Evolutionary conservation across 30 jellyfish, hydroid and myxozoan genomes (phyloP).

Genomic region (Aurelia sp.): DNA sequence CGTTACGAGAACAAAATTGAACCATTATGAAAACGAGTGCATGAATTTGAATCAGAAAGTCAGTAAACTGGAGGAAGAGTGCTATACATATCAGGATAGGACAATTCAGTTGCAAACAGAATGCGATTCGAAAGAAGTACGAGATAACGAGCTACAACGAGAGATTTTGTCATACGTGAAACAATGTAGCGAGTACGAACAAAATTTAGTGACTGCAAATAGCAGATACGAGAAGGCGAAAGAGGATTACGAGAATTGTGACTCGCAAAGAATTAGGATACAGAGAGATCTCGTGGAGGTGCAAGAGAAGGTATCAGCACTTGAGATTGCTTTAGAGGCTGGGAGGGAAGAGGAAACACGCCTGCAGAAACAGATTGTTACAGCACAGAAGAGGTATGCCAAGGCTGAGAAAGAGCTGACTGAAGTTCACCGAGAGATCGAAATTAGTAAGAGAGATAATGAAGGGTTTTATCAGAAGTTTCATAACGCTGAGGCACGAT

Average conservation of each 20-base stretch:
- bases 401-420: conserved; percentile 43
- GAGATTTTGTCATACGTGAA: conserved; percentile 72
- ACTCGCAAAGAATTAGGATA: conserved; percentile 50
- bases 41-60: conserved; percentile 26
- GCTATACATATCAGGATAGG: conserved; percentile 27
- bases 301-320: conserved; percentile 76
- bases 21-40: conserved; percentile 39
- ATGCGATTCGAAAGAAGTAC: conserved; percentile 65
- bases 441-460: conserved; percentile 12
- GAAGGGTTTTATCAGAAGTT: conserved; percentile 42
- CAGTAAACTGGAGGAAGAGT: conserved; percentile 46
- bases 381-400: conserved; percentile 56
- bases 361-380: conserved; percentile 50
- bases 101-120: conserved; percentile 56
- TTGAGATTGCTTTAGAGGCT: conserved; percentile 53
- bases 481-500: conserved; percentile 39
- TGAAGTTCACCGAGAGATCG: conserved; percentile 42
- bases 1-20: conserved; percentile 41
- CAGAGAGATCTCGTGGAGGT: conserved; percentile 62
- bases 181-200: conserved; percentile 74
- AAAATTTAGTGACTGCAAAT: conserved; percentile 48
- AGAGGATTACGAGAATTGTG: conserved; percentile 63
- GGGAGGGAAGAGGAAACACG: conserved; percentile 54
- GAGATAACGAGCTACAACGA: conserved; percentile 74
- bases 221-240: conserved; percentile 32